phyloP scores from a whole-genome alignment of 2,113 vertebrate species.

The Prunella fulvescens region DNA sequence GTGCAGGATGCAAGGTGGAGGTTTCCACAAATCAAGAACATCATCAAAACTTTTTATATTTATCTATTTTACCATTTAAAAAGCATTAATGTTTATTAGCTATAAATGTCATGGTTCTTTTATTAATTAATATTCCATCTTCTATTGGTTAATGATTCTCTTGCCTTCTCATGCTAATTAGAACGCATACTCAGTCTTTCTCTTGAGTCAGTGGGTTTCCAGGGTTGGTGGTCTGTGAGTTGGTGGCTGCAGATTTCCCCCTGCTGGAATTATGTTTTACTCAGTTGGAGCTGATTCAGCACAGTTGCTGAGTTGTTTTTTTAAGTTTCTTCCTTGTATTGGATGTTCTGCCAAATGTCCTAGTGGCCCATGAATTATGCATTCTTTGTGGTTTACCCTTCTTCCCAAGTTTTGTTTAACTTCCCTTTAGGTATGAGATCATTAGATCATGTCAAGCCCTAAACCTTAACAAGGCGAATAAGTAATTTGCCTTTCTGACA shows the following conservation, averaged over 20 bases:
- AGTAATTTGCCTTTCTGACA: neutral
- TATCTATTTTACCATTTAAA: neutral
- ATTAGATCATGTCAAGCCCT: neutral
- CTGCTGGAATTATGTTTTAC: fast-evolving
- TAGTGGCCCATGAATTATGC: neutral
- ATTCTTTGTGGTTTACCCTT: neutral
- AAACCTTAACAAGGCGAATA: neutral
- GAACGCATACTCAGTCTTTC: neutral
- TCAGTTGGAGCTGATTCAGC: neutral
- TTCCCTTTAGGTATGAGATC: neutral
- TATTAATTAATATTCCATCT: neutral
- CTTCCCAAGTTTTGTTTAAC: neutral
- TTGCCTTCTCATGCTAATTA: neutral
- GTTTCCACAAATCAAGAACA: neutral
- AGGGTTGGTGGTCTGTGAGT: neutral
- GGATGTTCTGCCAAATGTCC: neutral
- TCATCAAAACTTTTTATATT: neutral
- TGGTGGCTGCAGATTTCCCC: neutral
- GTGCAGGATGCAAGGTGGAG: neutral
- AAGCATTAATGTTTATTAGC: neutral
- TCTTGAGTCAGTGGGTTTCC: neutral
- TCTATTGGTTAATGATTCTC: neutral
- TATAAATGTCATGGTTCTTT: neutral
- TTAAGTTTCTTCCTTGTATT: neutral
- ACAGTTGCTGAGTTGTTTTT: neutral